Conservation (phyloP, 2,797 vertebrate genomes). For the Ctenopoma multispine region DNA sequence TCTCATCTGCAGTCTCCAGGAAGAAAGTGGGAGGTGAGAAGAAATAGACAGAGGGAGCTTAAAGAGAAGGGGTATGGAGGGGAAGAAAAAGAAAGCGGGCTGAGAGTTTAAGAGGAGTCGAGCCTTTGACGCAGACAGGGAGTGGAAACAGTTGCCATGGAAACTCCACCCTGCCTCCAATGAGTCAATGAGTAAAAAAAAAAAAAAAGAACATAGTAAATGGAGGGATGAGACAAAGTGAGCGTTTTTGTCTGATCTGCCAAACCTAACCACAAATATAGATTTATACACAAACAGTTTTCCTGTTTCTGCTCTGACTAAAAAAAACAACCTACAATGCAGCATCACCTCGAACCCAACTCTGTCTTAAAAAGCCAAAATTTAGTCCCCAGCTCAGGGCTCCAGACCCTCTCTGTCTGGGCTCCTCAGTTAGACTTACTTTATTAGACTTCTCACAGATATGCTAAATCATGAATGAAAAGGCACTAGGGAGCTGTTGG, state of each 20-base stretch:
- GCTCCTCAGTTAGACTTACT: conserved; percentile 22
- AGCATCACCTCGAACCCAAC: not conserved
- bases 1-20: conserved; percentile 4
- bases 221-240: conserved; percentile 41
- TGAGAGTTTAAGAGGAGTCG: conserved; percentile 69
- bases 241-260: conserved; percentile 42
- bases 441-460: conserved; percentile 49
- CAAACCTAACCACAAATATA: conserved; percentile 17
- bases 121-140: conserved; percentile 75
- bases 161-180: conserved; percentile 73
- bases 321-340: not conserved
- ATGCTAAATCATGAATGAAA: conserved; percentile 62
- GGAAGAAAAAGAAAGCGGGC: conserved; percentile 30
- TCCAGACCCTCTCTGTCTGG: conserved; percentile 16
- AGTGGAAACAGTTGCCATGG: conserved; percentile 81
- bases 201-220: conserved; percentile 41
- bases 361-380: not conserved
- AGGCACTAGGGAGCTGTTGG: conserved; percentile 54
- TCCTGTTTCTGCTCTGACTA: not conserved
- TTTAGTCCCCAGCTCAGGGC: conserved; percentile 40
- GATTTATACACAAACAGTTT: conserved; percentile 4
- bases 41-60: not conserved
- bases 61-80: not conserved
- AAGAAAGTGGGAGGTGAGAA: conserved; percentile 2
- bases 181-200: conserved; percentile 68